Evolutionary conservation across 2,888 invertebrate genomes (phyloP), one percentile per base, ranked within the genome.

Genomic region (Diarsia brunnea): DNA sequence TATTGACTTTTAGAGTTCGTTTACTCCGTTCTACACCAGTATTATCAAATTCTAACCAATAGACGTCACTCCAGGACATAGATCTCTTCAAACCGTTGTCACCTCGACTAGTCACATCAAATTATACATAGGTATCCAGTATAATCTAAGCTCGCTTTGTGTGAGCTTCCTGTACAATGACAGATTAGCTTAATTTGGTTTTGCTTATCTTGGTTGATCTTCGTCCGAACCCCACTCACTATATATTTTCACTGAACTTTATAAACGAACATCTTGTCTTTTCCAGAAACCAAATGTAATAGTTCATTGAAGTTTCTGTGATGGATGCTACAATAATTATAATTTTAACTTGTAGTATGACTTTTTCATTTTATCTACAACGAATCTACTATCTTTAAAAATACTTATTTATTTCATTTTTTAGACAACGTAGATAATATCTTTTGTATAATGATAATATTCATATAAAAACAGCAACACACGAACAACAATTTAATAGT

Each of bases 351-450:
- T 61, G 16, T n/a, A 47, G 12, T 2, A 43, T 14, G 5, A 12
- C 53, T 64, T 64, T 49, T n/a, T 38, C 12, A 63, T 31, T 45
- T 63, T 31, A 78, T 71, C 78, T 49, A 43, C 43, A 10, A 31
- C 2, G 31, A 45, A 72, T 45, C 10, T 14, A 43, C 27, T n/a
- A 55, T 72, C 24, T 65, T 65, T 7, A 4, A 49, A 8, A 5
- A 63, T n/a, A 79, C 8, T 24, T 64, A 27, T 49, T n/a, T 43
- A 53, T 55, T 27, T 10, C 0, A 71, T 77, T 78, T 64, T 78
- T 72, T 55, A 78, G 75, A 14, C 55, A 7, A 1, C 5, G 14
- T 31, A 63, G 79, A 75, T 80, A 58, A n/a, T 21, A 81, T 66
- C 49, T 61, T 66, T n/a, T 69, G 55, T 74, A 21, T 47, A 75